Percentiles rank a stretch among this genome's conserved stretches.
Evolutionary conservation across 2,888 invertebrate species (phyloP).

Genomic region (Nephrotoma flavescens): DNA sequence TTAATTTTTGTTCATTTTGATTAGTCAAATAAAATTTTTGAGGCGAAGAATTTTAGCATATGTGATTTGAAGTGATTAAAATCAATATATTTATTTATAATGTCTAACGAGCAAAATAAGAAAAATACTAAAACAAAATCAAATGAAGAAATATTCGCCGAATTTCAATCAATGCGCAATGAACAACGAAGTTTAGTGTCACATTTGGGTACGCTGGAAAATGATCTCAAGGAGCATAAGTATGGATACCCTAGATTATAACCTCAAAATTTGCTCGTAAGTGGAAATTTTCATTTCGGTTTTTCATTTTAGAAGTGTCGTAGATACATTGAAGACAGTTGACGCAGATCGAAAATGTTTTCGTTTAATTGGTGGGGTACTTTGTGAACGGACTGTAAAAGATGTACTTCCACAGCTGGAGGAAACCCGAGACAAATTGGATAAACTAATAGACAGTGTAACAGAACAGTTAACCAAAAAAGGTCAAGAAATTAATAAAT

Average conservation of each 20-base stretch:
- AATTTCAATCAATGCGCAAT: constrained; percentile 72
- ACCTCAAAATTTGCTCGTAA: constrained; percentile 14
- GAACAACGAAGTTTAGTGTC: constrained; percentile 77
- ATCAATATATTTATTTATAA: constrained; percentile 13
- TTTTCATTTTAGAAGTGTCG: constrained; percentile 61
- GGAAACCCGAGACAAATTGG: constrained; percentile 65
- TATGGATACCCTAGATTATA: constrained; percentile 31
- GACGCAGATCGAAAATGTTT: constrained; percentile 79
- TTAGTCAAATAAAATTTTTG: not conserved
- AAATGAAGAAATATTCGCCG: constrained; percentile 69
- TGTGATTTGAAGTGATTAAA: not conserved
- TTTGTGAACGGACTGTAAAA: constrained; percentile 83
- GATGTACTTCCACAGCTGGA: constrained; percentile 76
- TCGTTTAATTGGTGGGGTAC: constrained; percentile 83
- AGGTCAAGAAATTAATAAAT: constrained; percentile 81
- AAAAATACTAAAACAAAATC: constrained; percentile 10
- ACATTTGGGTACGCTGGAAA: constrained; percentile 84
- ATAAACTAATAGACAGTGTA: constrained; percentile 60
- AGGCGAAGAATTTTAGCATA: not conserved
- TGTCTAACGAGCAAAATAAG: constrained; percentile 27
- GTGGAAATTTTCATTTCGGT: not conserved
- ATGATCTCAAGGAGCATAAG: constrained; percentile 95
- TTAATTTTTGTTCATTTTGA: not conserved
- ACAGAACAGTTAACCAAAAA: constrained; percentile 72
- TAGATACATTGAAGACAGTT: constrained; percentile 78